Evolutionary conservation across 2,888 invertebrate genomes (phyloP), one percentile per base, ranked within the genome.

Genomic region (Acrobasis suavella): DNA sequence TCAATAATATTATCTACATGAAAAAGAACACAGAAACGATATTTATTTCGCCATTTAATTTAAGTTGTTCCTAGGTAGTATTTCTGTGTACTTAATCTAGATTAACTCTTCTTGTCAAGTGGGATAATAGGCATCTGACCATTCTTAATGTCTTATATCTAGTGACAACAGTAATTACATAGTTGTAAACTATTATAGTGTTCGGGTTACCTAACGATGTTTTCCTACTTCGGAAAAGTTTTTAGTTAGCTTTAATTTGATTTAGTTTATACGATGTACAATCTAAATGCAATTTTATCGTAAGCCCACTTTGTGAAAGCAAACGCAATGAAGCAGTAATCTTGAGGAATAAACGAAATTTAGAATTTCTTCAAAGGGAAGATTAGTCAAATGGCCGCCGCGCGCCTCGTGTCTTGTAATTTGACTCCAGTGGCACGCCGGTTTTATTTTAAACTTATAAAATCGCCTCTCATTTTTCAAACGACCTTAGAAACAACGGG

Each of bases 381-480:
- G 60, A 62, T 52, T 59, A 62, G 15, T 16, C 32, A 49, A 39
- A 46, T 32, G 54, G 17, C 10, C 42, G 58, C 56, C 38, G 38
- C 42, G 15, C 38, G 46, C 42, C 52, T 49, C 16, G 58, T 42
- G 49, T 56, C 49, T 38, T 49, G 58, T 50, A 63, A 65, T 65
- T 60, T 62, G 62, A 55, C 67, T 68, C 62, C 69, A 64, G 68
- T 67, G 68, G 63, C 66, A 67, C 51, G 66, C 61, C 32, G 65
- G 67, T 72, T 70, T 75, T 72, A 69, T 69, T 73, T 73, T 69
- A 78, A 74, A 73, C 72, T 75, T 74, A 72, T 66, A 69, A 78
- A 78, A 78, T 76, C 65, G 69, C 73, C 52, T 22, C 66, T 72
- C 69, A 78, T 81, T 81, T 80, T 68, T 82, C 77, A 80, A 67